phyloP scores from a whole-genome alignment of 1,140 invertebrate species.

The Cydia amplana region DNA sequence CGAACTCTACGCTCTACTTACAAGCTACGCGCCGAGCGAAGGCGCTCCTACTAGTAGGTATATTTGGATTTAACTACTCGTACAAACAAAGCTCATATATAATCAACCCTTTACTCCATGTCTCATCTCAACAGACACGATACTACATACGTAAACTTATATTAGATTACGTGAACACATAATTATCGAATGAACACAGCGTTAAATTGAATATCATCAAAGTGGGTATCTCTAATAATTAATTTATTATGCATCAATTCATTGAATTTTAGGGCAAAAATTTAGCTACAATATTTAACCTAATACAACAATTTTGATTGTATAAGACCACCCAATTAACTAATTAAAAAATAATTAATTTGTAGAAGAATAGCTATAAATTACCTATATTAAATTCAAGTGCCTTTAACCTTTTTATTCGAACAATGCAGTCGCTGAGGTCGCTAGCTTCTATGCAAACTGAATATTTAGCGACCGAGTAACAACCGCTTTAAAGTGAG shows the following conservation, averaged over 20 bases:
- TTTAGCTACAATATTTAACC: conserved; percentile 74
- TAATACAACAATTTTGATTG: conserved; percentile 59
- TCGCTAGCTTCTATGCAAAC: conserved; percentile 10
- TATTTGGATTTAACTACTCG: conserved; percentile 19
- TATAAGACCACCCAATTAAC: conserved; percentile 54
- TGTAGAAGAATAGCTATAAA: conserved; percentile 64
- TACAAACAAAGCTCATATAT: conserved; percentile 16
- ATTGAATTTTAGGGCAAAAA: conserved; percentile 53
- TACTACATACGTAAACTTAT: conserved; percentile 41
- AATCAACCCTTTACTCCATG: conserved; percentile 17
- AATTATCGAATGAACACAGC: conserved; percentile 67
- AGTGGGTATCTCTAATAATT: conserved; percentile 55
- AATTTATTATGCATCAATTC: conserved; percentile 52
- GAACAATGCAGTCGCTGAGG: not conserved
- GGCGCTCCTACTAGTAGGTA: conserved; percentile 5
- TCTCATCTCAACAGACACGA: not conserved
- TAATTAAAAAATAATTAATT: conserved; percentile 56
- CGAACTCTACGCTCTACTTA: conserved; percentile 17
- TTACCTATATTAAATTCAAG: conserved; percentile 42
- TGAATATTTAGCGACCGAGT: not conserved
- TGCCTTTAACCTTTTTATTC: conserved; percentile 28
- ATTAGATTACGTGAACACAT: conserved; percentile 67
- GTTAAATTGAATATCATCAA: conserved; percentile 15
- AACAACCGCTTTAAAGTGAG: not conserved
- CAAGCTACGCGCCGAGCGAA: not conserved